These are phyloP conservation scores for Stigmatopora nigra DNA, from an alignment of 2,113 vertebrate genomes.

Conservation along the genomic window DNA sequence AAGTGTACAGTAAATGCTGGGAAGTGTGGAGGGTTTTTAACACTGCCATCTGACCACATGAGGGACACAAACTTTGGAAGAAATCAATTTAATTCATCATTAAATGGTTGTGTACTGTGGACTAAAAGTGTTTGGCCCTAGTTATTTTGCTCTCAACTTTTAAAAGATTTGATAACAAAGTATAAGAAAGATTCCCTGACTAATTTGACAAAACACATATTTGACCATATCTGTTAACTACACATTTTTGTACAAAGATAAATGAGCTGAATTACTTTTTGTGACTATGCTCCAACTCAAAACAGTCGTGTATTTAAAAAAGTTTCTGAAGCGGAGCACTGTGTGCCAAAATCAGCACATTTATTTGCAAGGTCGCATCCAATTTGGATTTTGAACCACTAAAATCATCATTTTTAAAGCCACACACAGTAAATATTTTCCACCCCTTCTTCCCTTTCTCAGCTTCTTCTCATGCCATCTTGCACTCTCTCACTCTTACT, in stretches of 20 bases:
- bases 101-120: slow-evolving; percentile 70
- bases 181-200: background rate
- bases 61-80: slow-evolving; percentile 71
- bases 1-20: slow-evolving; percentile 70
- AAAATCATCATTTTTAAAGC: slow-evolving; percentile 40
- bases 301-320: background rate
- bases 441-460: slow-evolving; percentile 32
- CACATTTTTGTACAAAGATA: background rate
- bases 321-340: too few relatives aligned
- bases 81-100: slow-evolving; percentile 60
- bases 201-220: background rate
- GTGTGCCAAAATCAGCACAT: slow-evolving; percentile 23
- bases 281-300: background rate
- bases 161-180: slow-evolving; percentile 14
- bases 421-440: slow-evolving; percentile 17
- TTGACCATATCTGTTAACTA: too few relatives aligned
- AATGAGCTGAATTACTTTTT: background rate
- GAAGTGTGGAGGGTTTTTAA: slow-evolving; percentile 63
- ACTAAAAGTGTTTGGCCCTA: slow-evolving; percentile 58
- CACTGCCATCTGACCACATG: slow-evolving; percentile 69
- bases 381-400: slow-evolving; percentile 33
- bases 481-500: slow-evolving; percentile 25
- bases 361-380: slow-evolving; percentile 35
- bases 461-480: slow-evolving; percentile 30
- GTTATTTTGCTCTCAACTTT: slow-evolving; percentile 2